Evolutionary conservation across 2,797 vertebrate species (phyloP).

Genomic region (Glossophaga mutica): DNA sequence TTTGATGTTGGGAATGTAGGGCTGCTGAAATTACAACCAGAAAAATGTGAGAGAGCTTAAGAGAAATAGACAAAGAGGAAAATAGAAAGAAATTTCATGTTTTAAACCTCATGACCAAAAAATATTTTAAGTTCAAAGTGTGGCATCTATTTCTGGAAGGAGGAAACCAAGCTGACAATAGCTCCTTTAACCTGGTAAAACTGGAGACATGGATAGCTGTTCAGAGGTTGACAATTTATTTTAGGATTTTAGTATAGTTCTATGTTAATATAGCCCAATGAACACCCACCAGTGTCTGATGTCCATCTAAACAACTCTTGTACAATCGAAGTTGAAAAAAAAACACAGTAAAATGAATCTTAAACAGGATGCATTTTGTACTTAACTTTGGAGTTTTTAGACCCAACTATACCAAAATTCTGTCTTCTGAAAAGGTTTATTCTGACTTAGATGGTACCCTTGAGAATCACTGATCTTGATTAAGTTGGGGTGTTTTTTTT

Average conservation of each 20-base stretch:
- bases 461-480: neutral
- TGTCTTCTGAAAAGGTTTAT: neutral
- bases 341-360: neutral
- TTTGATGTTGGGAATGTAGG: constrained; percentile 74
- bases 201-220: neutral
- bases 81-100: constrained; percentile 52
- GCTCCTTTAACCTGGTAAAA: constrained; percentile 7
- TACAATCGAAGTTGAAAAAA: neutral
- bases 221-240: neutral
- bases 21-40: constrained; percentile 71
- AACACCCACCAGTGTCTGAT: neutral
- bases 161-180: constrained; percentile 25
- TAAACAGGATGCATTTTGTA: neutral
- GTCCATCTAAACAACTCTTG: neutral
- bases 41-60: neutral
- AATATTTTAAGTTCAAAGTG: constrained; percentile 46
- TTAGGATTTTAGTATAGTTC: neutral
- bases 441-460: neutral
- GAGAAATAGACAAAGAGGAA: constrained; percentile 17
- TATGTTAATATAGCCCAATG: neutral
- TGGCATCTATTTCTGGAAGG: constrained; percentile 31
- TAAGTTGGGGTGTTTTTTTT: neutral
- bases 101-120: neutral
- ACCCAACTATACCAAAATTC: neutral
- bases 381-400: neutral